Evolutionary conservation across 2,888 invertebrate species (phyloP), one percentile per base, ranked within the genome.

Genomic region (Hyppa rectilinea): DNA sequence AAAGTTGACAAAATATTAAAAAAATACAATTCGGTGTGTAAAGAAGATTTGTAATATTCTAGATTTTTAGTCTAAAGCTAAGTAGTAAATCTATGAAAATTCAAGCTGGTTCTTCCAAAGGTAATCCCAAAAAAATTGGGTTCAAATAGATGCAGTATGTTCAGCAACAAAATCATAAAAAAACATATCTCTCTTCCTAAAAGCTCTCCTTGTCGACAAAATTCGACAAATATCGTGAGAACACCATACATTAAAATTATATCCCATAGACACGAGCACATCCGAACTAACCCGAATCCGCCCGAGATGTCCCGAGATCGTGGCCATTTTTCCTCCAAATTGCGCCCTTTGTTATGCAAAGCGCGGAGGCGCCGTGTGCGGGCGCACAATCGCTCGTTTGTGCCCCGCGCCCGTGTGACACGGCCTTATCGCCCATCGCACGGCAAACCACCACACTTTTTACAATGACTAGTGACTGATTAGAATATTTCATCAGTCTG

Each of bases 271-370:
- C 89, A 89, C 90, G 80, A 84, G 88, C 88, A 87, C 90, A 87
- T 78, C 81, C 87, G 85, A 89, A 84, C 80, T 84, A 85, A 82
- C 82, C 86, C 89, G 89, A 90, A 89, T 85, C 83, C 85, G 74
- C 77, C 85, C 87, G 89, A 93, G 93, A 93, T 92, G 89, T 88
- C 86, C 87, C 88, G 87, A 93, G 94, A 94, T 94, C 93, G 94
- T 84, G 90, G 87, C 93, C 94, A 95, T 96, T 95, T 95, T 94
- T 94, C 95, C 89, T 94, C 95, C 95, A 95, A 96, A 96, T 95
- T 96, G 95, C 94, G 90, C 90, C 92, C 93, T 95, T 96, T 96
- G 95, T 96, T 94, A 95, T 95, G 95, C 95, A 95, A 95, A 95
- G 95, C 93, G 94, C 93, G 93, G 91, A 89, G 87, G 91, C 95